Base-by-base conservation (phyloP, 2,888 invertebrate species). In the Macroteleia sp. region DNA sequence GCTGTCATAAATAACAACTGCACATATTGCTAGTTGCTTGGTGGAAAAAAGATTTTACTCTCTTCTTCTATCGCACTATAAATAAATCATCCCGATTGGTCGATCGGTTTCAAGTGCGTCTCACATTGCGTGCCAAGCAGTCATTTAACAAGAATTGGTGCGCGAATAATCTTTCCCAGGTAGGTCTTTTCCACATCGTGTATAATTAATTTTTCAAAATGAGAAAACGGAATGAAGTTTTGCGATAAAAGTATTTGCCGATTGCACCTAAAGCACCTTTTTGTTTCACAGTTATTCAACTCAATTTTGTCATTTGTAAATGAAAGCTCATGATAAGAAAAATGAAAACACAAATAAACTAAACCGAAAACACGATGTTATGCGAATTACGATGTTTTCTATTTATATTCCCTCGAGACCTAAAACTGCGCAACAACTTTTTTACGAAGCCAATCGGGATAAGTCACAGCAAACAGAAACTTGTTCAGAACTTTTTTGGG, bases 31-130 rank as follows among this genome's bases (percentile, higher is more conserved):
- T 71, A 71, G 8, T 14, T 20, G 39, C 12, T 56, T 25, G 22
- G 46, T n/a, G 50, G 64, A 69, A 69, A 69, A 62, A 50, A 30
- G 61, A 56, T 56, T 73, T 56, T 20, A 16, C 14, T 42, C 16
- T 9, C 20, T 52, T 56, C 61, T 54, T 62, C 67, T 56, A 39
- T 14, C 17, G 12, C 16, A n/a, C 12, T 30, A 12, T 61, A 56
- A 69, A 78, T 78, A 74, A 69, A 78, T 74, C 67, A 78, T 74
- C 34, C 50, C 57, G 46, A 77, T 77, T 66, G 57, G 64, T 70
- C 57, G 76, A 77, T 77, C 70, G 59, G 56, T 70, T 77, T 77
- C 50, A 46, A 62, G 66, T 70, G 46, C 48, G 52, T 77, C 70
- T 59, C 64, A 50, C 62, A 57, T 70, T 57, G 76, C 76, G 59